Conservation (phyloP, 2,888 invertebrate genomes). For the Danaus chrysippus region DNA sequence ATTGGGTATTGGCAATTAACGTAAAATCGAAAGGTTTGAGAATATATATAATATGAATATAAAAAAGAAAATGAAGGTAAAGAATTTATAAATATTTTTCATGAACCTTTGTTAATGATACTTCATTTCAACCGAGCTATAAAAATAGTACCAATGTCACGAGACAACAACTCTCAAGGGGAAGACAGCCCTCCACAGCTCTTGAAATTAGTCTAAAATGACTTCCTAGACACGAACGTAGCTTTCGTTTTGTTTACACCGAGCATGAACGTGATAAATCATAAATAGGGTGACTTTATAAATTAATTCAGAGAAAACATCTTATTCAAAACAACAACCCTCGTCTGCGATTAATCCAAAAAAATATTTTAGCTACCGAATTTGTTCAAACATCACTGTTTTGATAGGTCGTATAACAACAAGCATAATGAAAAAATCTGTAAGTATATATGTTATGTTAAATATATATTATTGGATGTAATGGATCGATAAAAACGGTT, state of each 20-base stretch:
- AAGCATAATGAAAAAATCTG: no score
- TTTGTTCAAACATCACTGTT: no score
- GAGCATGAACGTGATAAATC: slow-evolving; percentile 10
- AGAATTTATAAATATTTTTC: no score
- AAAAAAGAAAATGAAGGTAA: no score
- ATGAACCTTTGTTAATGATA: no score
- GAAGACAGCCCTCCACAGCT: neutral
- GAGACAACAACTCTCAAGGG: neutral
- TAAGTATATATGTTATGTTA: no score
- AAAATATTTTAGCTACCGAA: neutral
- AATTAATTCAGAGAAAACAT: slow-evolving; percentile 1
- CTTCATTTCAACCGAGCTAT: neutral
- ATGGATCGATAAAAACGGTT: no score
- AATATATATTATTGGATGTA: no score
- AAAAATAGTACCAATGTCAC: slow-evolving; percentile 30
- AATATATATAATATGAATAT: no score
- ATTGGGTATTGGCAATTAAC: slow-evolving; percentile 5
- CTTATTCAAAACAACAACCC: neutral
- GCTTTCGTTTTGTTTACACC: slow-evolving; percentile 17
- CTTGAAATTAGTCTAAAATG: slow-evolving; percentile 18
- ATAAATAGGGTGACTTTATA: slow-evolving; percentile 13
- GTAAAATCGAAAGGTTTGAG: neutral
- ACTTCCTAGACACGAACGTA: slow-evolving; percentile 22
- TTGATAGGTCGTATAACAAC: no score
- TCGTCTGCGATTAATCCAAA: neutral